Conservation (phyloP, 2,888 invertebrate genomes). For the Zelleria hepariella region DNA sequence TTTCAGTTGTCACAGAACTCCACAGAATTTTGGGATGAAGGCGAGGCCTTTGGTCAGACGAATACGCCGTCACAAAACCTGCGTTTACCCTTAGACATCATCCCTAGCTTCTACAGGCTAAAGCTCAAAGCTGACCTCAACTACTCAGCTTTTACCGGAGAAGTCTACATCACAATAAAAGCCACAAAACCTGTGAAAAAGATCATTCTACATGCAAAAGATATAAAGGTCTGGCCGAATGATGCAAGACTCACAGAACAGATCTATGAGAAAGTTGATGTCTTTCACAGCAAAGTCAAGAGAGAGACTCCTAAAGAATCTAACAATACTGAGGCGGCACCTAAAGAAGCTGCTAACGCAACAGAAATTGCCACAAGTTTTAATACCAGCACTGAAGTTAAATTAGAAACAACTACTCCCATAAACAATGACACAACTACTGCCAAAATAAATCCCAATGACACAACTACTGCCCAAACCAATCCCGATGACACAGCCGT, state of each 20-base stretch:
- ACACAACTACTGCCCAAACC: constrained; percentile 9
- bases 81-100: constrained; percentile 56
- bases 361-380: background rate
- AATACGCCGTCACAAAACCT: constrained; percentile 38
- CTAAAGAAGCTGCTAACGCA: background rate
- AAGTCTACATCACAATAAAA: constrained; percentile 59
- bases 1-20: constrained; percentile 36
- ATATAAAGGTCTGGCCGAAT: constrained; percentile 42
- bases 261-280: constrained; percentile 44
- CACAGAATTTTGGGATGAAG: constrained; percentile 53
- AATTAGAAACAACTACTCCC: background rate
- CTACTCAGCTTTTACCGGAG: constrained; percentile 49
- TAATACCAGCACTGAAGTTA: background rate
- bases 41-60: constrained; percentile 45
- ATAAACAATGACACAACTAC: constrained; percentile 10
- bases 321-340: constrained; percentile 3
- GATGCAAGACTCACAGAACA: constrained; percentile 57
- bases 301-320: constrained; percentile 10
- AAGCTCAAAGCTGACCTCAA: constrained; percentile 66
- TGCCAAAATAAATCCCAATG: no score
- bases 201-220: constrained; percentile 68
- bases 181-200: constrained; percentile 43
- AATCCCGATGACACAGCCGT: background rate
- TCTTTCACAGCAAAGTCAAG: background rate
- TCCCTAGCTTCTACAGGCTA: constrained; percentile 72